Conservation (phyloP, 2,888 invertebrate species). For the Leistus spinibarbis region DNA sequence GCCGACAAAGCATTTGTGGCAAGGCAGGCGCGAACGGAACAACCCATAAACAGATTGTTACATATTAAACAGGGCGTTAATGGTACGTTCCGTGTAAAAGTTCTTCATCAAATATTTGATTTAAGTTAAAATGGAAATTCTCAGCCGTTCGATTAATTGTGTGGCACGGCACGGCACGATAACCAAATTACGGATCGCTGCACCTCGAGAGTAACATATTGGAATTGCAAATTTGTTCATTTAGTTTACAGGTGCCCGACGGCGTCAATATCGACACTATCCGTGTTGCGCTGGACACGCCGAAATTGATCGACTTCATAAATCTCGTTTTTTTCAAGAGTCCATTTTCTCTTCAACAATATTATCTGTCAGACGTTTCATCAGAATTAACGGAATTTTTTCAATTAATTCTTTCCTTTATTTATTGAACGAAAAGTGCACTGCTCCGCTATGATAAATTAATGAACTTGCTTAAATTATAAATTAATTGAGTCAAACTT, state of each 20-base stretch:
- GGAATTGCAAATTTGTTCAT: slow-evolving; percentile 7
- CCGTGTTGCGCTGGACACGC: not conserved
- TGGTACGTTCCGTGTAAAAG: slow-evolving; percentile 30
- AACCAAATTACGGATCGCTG: not conserved
- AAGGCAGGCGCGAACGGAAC: slow-evolving; percentile 8
- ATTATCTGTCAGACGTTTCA: slow-evolving; percentile 4
- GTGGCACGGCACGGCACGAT: not conserved
- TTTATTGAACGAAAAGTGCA: not conserved
- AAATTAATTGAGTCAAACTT: not conserved
- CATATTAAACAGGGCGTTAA: slow-evolving; percentile 36
- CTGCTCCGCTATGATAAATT: not conserved
- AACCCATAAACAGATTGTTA: slow-evolving; percentile 34
- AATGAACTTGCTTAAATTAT: not conserved
- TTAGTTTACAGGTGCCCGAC: not conserved
- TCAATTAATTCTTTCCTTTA: not conserved
- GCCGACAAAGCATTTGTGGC: not conserved
- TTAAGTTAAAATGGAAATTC: slow-evolving; percentile 18
- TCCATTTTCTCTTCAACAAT: not conserved
- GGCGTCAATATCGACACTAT: not conserved
- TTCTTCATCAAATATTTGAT: slow-evolving; percentile 40
- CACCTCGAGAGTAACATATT: not conserved
- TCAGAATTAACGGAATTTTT: slow-evolving; percentile 2
- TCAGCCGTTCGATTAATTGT: not conserved
- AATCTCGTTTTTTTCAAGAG: not conserved
- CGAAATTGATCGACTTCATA: not conserved